Conservation (phyloP, 2,888 invertebrate species). For the Pomacea canaliculata region DNA sequence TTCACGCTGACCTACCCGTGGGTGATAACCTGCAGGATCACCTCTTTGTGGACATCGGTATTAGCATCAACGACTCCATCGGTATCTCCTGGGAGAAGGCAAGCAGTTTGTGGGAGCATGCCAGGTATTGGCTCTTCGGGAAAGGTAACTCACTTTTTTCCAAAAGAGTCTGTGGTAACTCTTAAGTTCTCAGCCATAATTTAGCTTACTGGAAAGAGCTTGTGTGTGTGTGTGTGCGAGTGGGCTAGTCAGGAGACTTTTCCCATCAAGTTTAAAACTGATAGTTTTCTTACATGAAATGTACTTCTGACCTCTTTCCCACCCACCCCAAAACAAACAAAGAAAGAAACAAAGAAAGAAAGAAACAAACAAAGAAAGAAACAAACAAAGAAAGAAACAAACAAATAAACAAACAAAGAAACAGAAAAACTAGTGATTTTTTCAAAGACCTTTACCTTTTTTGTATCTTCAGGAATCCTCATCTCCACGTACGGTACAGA, state of each 20-base stretch:
- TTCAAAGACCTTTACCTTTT: not conserved
- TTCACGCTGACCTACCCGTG: conserved; percentile 62
- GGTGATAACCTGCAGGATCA: conserved; percentile 66
- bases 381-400: no score
- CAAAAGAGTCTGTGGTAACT: not conserved
- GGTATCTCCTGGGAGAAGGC: not conserved
- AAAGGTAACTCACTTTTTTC: conserved; percentile 13
- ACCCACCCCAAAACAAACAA: no score
- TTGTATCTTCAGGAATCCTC: no score
- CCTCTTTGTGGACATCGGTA: conserved; percentile 16
- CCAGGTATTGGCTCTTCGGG: conserved; percentile 23
- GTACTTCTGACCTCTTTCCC: no score
- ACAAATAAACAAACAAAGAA: no score
- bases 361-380: no score
- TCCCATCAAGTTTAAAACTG: not conserved
- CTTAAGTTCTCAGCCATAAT: no score
- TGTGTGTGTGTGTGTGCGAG: no score
- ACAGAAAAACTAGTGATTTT: not conserved
- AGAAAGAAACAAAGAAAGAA: no score
- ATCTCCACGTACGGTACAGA: no score
- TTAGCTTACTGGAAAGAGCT: no score
- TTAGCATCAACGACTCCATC: conserved; percentile 22
- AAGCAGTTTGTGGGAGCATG: conserved; percentile 8
- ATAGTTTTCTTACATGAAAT: not conserved
- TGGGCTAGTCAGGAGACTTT: no score